Base-by-base conservation (phyloP, 2,113 vertebrate genomes). In the Lasiurus borealis region DNA sequence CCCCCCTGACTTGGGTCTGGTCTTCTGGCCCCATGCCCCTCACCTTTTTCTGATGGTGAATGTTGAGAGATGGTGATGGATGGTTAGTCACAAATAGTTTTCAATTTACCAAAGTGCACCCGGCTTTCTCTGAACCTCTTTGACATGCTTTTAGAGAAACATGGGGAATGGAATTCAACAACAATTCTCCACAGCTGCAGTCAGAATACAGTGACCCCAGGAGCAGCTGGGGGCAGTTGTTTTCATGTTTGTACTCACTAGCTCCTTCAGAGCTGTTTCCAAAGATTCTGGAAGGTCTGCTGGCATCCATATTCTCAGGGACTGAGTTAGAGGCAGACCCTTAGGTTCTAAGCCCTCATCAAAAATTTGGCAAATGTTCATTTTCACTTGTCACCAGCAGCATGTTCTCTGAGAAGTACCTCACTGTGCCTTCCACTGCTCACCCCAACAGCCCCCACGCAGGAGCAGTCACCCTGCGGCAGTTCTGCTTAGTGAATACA, bases 101-200 rank as follows among this genome's bases (percentile, higher is more conserved):
- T 69, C 95, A 97, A 96, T 97, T 93, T 98, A 92, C 96, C 85
- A 90, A 97, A 98, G 96, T 96, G 95, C 95, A 82, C 85, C 9
- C 54, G 31, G 90, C 87, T 97, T 85, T 97, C 95, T 95, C 95
- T 94, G 96, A 95, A 83, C 68, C 95, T 91, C 97, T 98, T 96
- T 97, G 97, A 98, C 98, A 97, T 98, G 96, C 97, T 98, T 98
- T 98, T 98, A 98, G 95, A 97, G 96, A 94, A 97, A 95, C 44
- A 8, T 21, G 62, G 95, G 90, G 93, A 96, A 94, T 88, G 96
- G 90, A 97, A 97, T 96, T 97, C 96, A 96, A 87, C 96, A 97
- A 90, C 94, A 93, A 66, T 95, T 98, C 95, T 93, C 92, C 96
- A 97, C 98, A 98, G 97, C 97, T 98, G 98, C 92, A 85, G 88